These are phyloP conservation scores for Blastomussa wellsi DNA, from an alignment of 92 coral and sea anemone species.

Conservation along the genomic window DNA sequence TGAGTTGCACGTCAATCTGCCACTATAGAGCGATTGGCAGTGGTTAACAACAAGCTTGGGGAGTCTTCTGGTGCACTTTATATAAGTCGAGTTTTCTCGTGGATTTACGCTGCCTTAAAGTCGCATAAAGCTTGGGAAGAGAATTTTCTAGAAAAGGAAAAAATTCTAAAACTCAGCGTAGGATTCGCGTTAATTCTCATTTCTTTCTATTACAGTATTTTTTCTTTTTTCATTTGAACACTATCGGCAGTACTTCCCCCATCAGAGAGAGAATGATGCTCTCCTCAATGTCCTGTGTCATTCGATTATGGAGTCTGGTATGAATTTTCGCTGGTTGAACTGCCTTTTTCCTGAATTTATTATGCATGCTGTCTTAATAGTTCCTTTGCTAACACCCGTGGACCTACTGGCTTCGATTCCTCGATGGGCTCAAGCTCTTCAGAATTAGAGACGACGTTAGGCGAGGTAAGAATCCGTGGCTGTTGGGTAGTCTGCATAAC, in stretches of 20 bases:
- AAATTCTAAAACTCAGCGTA: neutral
- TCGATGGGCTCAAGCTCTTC: slow-evolving; percentile 96
- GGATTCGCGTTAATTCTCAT: neutral
- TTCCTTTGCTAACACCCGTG: slow-evolving; percentile 26
- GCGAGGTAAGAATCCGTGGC: slow-evolving; percentile 71
- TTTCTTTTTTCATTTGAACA: neutral
- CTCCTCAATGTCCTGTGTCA: neutral
- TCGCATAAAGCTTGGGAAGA: neutral
- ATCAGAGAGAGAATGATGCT: neutral
- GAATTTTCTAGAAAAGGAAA: neutral
- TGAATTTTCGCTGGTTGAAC: neutral
- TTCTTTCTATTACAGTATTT: neutral
- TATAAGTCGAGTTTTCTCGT: neutral
- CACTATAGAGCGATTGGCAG: neutral
- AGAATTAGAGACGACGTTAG: slow-evolving; percentile 86
- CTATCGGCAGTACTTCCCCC: neutral
- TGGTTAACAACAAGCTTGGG: neutral
- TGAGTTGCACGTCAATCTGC: neutral
- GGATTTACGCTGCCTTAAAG: neutral
- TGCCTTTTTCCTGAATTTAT: neutral
- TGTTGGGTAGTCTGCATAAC: neutral
- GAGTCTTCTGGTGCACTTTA: neutral
- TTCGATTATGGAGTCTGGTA: too few relatives aligned
- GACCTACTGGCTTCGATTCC: slow-evolving; percentile 67
- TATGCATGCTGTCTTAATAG: slow-evolving; percentile 28